Evolutionary conservation across 2,888 invertebrate species (phyloP).

Genomic region (Polymixis flavicincta): DNA sequence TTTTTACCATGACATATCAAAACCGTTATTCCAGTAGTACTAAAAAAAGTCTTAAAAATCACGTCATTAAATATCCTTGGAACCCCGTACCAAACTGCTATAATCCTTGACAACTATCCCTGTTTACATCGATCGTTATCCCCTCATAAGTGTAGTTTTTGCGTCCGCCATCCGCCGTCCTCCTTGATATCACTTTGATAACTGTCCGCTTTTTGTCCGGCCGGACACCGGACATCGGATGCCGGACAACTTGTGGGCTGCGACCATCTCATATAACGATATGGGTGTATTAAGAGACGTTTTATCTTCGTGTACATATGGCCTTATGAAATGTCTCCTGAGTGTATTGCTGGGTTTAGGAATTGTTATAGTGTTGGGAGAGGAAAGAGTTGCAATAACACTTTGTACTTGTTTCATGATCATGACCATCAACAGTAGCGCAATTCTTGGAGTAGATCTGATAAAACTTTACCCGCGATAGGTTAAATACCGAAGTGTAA

Average conservation of each 20-base stretch:
- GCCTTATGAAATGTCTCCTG: slow-evolving; percentile 28
- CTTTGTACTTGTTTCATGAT: background rate
- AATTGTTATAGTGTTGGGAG: background rate
- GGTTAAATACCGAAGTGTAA: too few relatives aligned
- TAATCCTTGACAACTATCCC: slow-evolving; percentile 38
- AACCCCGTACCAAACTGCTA: background rate
- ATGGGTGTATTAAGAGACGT: slow-evolving; percentile 62
- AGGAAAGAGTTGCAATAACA: background rate
- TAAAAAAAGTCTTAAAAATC: background rate
- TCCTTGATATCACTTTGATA: slow-evolving; percentile 73
- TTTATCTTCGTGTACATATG: slow-evolving; percentile 43
- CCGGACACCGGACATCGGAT: slow-evolving; percentile 35
- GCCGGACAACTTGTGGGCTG: slow-evolving; percentile 55
- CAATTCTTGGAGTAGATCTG: too few relatives aligned
- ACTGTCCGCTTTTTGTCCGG: slow-evolving; percentile 68
- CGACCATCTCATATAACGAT: slow-evolving; percentile 54
- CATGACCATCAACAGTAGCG: background rate
- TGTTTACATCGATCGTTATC: slow-evolving; percentile 57
- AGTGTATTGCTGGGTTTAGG: slow-evolving; percentile 24
- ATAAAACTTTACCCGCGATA: background rate
- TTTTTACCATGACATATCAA: background rate
- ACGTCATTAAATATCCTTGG: background rate
- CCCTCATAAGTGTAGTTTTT: slow-evolving; percentile 56
- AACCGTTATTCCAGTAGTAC: too few relatives aligned
- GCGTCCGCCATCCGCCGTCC: slow-evolving; percentile 36